phyloP scores from a whole-genome alignment of 2,888 invertebrate genomes.

The Elysia crispata region DNA sequence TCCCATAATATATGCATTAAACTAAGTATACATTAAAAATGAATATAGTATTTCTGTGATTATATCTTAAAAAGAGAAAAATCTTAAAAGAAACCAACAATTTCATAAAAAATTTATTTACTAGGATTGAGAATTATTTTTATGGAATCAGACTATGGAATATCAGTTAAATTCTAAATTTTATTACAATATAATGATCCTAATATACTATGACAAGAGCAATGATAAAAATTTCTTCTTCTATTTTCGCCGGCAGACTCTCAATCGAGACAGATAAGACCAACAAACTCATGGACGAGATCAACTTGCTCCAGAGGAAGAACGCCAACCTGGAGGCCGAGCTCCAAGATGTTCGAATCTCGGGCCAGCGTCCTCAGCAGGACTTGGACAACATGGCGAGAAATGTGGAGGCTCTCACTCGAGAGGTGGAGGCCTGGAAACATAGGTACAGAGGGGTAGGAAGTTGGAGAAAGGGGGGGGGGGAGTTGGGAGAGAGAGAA shows the following conservation, averaged over 20 bases:
- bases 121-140: no score
- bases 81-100: no score
- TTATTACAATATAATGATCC: no score
- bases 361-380: slow-evolving; percentile 56
- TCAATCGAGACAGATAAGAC: slow-evolving; percentile 66
- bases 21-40: no score
- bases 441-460: slow-evolving; percentile 61
- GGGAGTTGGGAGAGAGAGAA: no score
- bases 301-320: slow-evolving; percentile 61
- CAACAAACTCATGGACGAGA: slow-evolving; percentile 64
- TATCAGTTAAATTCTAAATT: no score
- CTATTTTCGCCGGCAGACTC: slow-evolving; percentile 55
- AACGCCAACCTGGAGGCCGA: slow-evolving; percentile 61
- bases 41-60: no score
- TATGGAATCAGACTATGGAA: no score
- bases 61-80: no score
- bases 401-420: slow-evolving; percentile 63
- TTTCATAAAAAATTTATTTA: no score
- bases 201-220: background rate
- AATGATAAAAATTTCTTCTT: background rate
- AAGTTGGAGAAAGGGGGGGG: no score
- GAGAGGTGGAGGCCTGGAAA: slow-evolving; percentile 69
- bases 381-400: slow-evolving; percentile 63
- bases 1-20: no score
- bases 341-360: slow-evolving; percentile 58